Percentiles rank a stretch among this genome's conserved stretches.
phyloP scores from a whole-genome alignment of 1,140 invertebrate species.

The Ephestia elutella region DNA sequence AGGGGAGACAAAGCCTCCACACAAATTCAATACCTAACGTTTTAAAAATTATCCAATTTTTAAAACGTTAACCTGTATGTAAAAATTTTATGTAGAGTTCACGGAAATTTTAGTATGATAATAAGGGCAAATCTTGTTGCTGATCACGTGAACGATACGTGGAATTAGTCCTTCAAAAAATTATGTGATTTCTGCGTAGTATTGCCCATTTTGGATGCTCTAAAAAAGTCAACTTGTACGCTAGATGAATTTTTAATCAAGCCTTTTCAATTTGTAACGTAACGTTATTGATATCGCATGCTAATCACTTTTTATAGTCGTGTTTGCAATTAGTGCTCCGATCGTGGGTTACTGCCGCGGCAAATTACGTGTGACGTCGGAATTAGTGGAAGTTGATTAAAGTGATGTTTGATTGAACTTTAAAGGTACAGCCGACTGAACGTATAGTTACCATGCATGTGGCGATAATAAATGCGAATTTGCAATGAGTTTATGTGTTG shows the following conservation, averaged over 20 bases:
- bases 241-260: background rate
- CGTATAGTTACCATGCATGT: no score
- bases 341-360: constrained; percentile 26
- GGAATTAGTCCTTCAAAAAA: constrained; percentile 5
- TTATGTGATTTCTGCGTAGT: constrained; percentile 11
- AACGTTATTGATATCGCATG: constrained; percentile 43
- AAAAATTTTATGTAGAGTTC: no score
- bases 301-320: constrained; percentile 58
- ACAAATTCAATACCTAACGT: no score
- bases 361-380: constrained; percentile 46
- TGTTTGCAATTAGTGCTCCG: constrained; percentile 53
- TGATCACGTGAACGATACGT: no score
- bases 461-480: no score
- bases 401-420: background rate
- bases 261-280: constrained; percentile 34
- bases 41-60: no score
- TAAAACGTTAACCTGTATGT: no score
- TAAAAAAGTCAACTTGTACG: constrained; percentile 33
- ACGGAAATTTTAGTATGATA: no score
- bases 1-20: no score
- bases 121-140: no score
- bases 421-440: background rate
- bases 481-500: no score
- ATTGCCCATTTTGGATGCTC: no score
- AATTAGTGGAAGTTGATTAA: constrained; percentile 35